Conservation (phyloP, 2,888 invertebrate genomes). For the Pyrocoelia pectoralis region DNA sequence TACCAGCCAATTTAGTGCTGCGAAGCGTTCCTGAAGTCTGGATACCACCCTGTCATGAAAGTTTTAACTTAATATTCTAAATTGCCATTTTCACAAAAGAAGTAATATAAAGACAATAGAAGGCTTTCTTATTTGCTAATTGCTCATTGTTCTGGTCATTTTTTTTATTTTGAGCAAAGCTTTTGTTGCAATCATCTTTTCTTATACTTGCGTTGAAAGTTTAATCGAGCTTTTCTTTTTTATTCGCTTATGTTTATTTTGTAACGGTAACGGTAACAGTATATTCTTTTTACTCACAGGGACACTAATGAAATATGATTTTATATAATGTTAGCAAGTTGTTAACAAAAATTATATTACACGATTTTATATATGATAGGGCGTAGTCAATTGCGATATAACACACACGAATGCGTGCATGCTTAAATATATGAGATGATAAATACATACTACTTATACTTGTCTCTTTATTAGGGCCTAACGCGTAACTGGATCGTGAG, state of each 20-base stretch:
- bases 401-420: not conserved
- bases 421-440: not conserved
- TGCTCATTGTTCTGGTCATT: conserved; percentile 35
- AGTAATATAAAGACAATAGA: conserved; percentile 38
- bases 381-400: not conserved
- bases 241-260: not conserved
- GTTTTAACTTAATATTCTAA: conserved; percentile 44
- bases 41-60: conserved; percentile 38
- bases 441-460: not conserved
- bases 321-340: not conserved
- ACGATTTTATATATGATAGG: not conserved
- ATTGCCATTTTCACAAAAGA: conserved; percentile 43
- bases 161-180: conserved; percentile 20
- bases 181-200: conserved; percentile 21
- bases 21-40: conserved; percentile 24
- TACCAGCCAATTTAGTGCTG: conserved; percentile 34
- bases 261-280: too few relatives aligned
- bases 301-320: not conserved
- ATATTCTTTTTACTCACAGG: too few relatives aligned
- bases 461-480: not conserved
- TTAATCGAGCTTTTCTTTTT: not conserved
- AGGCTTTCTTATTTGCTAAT: conserved; percentile 37
- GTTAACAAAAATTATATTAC: conserved; percentile 3
- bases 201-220: conserved; percentile 3
- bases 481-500: not conserved